Percentiles rank a stretch among this genome's conserved stretches.
Conservation (phyloP, 1,140 invertebrate species). For the Tetranychus urticae region DNA sequence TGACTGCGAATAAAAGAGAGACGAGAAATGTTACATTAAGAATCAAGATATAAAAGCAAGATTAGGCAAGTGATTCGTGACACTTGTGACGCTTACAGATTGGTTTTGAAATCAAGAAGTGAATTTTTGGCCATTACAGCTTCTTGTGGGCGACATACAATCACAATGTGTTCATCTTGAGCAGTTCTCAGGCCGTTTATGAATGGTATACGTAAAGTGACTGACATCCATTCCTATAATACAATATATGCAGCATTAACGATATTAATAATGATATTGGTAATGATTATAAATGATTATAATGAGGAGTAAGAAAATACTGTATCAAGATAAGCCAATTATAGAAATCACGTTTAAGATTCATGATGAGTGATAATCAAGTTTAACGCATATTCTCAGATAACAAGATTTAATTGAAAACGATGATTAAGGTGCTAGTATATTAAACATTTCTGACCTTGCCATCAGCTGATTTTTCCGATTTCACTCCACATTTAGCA, state of each 20-base stretch:
- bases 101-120: conserved; percentile 16
- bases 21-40: conserved; percentile 10
- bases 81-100: conserved; percentile 10
- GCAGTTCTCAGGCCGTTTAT: conserved; percentile 32
- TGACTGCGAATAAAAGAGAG: conserved; percentile 13
- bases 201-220: conserved; percentile 32
- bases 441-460: background rate
- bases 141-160: conserved; percentile 35
- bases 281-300: too few species aligned
- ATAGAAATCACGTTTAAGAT: too few species aligned
- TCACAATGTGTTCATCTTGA: conserved; percentile 31
- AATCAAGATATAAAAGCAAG: background rate
- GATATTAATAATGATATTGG: background rate
- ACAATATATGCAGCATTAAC: background rate
- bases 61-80: background rate
- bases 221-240: conserved; percentile 21
- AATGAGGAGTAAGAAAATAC: too few species aligned
- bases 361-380: too few species aligned
- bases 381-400: too few species aligned
- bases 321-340: too few species aligned
- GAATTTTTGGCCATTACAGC: conserved; percentile 30
- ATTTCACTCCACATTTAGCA: background rate
- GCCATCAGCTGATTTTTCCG: background rate
- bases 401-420: too few species aligned
- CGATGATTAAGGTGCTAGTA: too few species aligned